A percentile compares a stretch with the other conserved stretches of the same genome.
phyloP scores from a whole-genome alignment of 2,888 invertebrate genomes.

The Cacoxenus indagator region DNA sequence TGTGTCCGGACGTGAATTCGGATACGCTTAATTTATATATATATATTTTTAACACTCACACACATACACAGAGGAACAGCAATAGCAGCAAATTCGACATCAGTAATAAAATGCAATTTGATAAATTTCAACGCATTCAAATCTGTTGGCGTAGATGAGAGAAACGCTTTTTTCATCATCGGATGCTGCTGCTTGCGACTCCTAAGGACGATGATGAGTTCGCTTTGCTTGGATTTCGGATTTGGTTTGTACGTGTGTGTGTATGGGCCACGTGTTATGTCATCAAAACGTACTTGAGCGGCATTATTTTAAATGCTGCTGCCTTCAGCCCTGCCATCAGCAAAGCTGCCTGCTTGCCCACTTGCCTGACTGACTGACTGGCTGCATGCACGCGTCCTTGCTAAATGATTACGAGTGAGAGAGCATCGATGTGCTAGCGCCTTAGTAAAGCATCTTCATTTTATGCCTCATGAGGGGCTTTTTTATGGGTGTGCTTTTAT shows the following conservation, averaged over 20 bases:
- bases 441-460: slow-evolving; percentile 8
- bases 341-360: too few species aligned
- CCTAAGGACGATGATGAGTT: slow-evolving; percentile 1
- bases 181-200: background rate
- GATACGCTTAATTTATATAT: too few species aligned
- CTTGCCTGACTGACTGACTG: too few species aligned
- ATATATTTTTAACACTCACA: too few species aligned
- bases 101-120: too few species aligned
- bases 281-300: slow-evolving; percentile 62
- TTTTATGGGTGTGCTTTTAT: background rate
- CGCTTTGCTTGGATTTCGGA: slow-evolving; percentile 35
- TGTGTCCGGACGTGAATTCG: too few species aligned
- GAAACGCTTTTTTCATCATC: background rate
- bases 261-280: slow-evolving; percentile 39
- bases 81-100: too few species aligned
- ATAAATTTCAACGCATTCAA: background rate
- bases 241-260: slow-evolving; percentile 24
- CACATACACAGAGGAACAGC: too few species aligned
- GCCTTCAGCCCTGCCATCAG: slow-evolving; percentile 11
- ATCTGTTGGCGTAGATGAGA: background rate
- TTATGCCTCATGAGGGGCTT: background rate
- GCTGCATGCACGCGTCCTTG: too few species aligned
- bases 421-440: too few species aligned
- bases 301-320: slow-evolving; percentile 65
- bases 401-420: too few species aligned